Conservation (phyloP, 2,797 vertebrate species). For the Macropodus opercularis region DNA sequence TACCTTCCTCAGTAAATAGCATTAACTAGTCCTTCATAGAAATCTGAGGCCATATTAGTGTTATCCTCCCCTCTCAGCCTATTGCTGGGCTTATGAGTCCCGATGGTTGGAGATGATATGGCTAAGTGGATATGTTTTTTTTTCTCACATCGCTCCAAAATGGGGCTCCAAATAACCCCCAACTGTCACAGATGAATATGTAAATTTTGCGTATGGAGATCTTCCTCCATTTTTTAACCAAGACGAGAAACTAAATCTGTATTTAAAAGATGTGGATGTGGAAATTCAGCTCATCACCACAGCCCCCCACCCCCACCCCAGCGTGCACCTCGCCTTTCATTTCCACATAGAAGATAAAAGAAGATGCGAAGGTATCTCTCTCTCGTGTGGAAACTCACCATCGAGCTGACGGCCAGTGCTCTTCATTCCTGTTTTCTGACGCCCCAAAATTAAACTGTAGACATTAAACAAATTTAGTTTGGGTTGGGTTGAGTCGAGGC, state of each 20-base stretch:
- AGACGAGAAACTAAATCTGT: conserved; percentile 78
- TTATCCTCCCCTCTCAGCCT: conserved; percentile 83
- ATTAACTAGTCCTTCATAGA: conserved; percentile 80
- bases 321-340: conserved; percentile 59
- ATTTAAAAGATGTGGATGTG: conserved; percentile 72
- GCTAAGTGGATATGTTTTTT: conserved; percentile 83
- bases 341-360: conserved; percentile 54
- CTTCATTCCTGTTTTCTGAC: conserved; percentile 16
- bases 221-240: conserved; percentile 67
- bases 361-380: conserved; percentile 46
- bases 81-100: conserved; percentile 78
- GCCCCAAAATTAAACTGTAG: too few relatives aligned
- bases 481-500: too few relatives aligned
- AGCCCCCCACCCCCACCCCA: conserved; percentile 25
- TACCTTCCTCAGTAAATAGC: conserved; percentile 83
- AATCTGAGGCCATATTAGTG: conserved; percentile 81
- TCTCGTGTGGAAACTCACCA: conserved; percentile 26
- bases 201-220: conserved; percentile 82
- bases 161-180: conserved; percentile 74
- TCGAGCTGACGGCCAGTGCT: conserved; percentile 9
- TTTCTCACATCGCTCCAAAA: conserved; percentile 76
- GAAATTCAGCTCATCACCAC: conserved; percentile 61
- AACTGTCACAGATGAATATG: conserved; percentile 84
- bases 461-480: too few relatives aligned
- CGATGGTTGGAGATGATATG: conserved; percentile 79